Evolutionary conservation across 1,140 invertebrate species (phyloP), one percentile per base, ranked within the genome.

Genomic region (Acromyrmex heyeri): DNA sequence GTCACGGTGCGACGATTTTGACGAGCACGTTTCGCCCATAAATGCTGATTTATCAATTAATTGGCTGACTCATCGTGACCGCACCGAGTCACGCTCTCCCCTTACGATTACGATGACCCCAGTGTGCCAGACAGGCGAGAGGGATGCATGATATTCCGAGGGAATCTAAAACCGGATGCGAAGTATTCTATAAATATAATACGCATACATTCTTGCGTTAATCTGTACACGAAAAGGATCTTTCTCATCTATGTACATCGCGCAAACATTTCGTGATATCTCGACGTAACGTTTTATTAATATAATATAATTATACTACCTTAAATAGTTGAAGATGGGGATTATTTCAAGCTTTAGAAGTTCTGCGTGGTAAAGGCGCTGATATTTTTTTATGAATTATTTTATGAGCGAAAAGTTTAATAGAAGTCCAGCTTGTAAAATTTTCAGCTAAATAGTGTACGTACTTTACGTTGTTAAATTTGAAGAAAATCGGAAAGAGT

Each of bases 31-130:
- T 73, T 50, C 59, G 57, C 38, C 57, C 55, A 70, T 88, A 86
- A 88, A 89, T 76, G 69, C 78, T 89, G 83, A 89, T 89, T 88
- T 86, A 79, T 86, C 82, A 76, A 88, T 88, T 89, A 89, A 89
- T 86, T 73, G 87, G 69, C 44, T 67, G 85, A 87, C 73, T 55
- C 81, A 44, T 59, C 48, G 48, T 87, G 48, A 64, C 85, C 72
- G 57, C 24, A 67, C 12, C 73, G 73, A 88, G 78, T 90, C 87
- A 88, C 77, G 88, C 77, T 77, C 64, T 69, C 57, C 24, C 77
- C 87, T 89, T 62, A 50, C 55, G 50, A 76, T 73, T 57, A 67
- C 50, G 55, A 86, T 73, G 55, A 81, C 34, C 70, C 64, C 30
- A 69, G 34, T 59, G n/a, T 48, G 38, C 73, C 21, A 44, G 53